phyloP scores from a whole-genome alignment of 1,140 invertebrate species.

The Cydia pomonella region DNA sequence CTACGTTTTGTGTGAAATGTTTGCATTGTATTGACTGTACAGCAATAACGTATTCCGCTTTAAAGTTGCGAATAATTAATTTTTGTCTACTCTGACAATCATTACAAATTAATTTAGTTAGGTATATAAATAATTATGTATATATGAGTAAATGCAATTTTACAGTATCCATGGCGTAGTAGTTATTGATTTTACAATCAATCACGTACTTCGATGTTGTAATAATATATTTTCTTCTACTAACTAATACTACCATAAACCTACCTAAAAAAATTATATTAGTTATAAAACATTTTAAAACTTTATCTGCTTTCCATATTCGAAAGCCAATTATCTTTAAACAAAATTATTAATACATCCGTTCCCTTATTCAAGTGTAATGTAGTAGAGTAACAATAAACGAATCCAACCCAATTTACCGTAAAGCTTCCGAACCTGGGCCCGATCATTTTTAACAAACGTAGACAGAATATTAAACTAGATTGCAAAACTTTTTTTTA shows the following conservation, averaged over 20 bases:
- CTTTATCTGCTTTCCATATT: too few species aligned
- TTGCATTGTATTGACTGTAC: conserved; percentile 7
- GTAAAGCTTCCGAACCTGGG: background rate
- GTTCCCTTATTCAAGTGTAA: background rate
- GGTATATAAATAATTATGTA: background rate
- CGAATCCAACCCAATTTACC: conserved; percentile 17
- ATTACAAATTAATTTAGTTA: too few species aligned
- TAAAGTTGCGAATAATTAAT: background rate
- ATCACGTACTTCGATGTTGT: too few species aligned
- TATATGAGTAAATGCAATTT: background rate
- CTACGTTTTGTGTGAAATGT: conserved; percentile 14
- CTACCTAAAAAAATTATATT: too few species aligned
- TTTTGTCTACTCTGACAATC: too few species aligned
- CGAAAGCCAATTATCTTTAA: background rate
- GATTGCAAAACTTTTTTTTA: conserved; percentile 7
- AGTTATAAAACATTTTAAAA: too few species aligned
- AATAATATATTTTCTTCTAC: too few species aligned
- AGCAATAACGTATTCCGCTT: background rate
- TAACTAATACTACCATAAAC: too few species aligned
- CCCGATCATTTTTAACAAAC: conserved; percentile 24
- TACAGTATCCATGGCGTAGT: too few species aligned
- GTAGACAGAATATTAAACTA: conserved; percentile 21
- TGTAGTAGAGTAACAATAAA: conserved; percentile 19
- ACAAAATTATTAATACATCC: background rate
- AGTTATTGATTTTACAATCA: too few species aligned